A percentile compares a stretch with the other conserved stretches of the same genome.
phyloP scores from a whole-genome alignment of 92 coral and sea anemone genomes.

The Actinostola sp. region DNA sequence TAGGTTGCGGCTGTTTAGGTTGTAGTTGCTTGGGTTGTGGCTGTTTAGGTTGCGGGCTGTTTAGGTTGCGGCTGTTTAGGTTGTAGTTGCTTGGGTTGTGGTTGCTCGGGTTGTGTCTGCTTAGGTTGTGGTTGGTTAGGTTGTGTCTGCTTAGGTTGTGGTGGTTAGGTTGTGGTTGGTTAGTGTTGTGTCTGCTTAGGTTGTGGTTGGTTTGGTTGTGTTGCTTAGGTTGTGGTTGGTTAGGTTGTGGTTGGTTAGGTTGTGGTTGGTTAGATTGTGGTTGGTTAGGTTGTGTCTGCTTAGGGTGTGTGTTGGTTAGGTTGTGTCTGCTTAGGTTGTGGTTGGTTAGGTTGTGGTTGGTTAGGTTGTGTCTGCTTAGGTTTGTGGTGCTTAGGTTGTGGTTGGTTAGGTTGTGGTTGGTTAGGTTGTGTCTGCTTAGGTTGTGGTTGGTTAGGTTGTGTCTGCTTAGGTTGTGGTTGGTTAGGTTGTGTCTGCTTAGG shows the following conservation, averaged over 20 bases:
- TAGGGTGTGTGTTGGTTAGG: slow-evolving; percentile 16
- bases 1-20: background rate
- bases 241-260: background rate
- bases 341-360: slow-evolving; percentile 5
- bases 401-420: slow-evolving; percentile 19
- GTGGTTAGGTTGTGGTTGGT: too few relatives aligned
- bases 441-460: slow-evolving; percentile 11
- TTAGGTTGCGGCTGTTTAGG: slow-evolving; percentile 9
- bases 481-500: background rate
- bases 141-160: too few relatives aligned
- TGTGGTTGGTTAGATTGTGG: background rate
- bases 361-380: too few relatives aligned
- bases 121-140: too few relatives aligned
- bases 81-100: too few relatives aligned
- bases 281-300: too few relatives aligned
- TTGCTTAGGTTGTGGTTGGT: background rate
- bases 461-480: slow-evolving; percentile 5
- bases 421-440: background rate
- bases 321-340: slow-evolving; percentile 17
- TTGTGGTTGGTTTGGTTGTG: slow-evolving; percentile 2
- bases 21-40: slow-evolving; percentile 16
- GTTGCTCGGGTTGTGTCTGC: too few relatives aligned
- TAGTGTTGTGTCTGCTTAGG: too few relatives aligned
- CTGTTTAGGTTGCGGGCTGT: slow-evolving; percentile 5
- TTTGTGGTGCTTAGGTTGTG: too few relatives aligned